Evolutionary conservation across 2,888 invertebrate species (phyloP), one percentile per base, ranked within the genome.

Genomic region (Meiosimyza decipiens): DNA sequence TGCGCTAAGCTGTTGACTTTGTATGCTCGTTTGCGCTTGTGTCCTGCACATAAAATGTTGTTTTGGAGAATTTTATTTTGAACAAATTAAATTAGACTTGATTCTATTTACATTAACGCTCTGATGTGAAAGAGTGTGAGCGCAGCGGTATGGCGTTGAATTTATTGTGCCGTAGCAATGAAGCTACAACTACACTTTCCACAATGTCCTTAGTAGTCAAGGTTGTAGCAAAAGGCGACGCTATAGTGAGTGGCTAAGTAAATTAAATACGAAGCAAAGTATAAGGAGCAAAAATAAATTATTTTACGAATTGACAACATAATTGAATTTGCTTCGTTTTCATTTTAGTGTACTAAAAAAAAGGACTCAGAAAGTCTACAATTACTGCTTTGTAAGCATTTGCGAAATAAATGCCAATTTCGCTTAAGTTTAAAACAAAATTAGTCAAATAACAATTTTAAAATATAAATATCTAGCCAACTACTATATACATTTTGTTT

Each of bases 21-120:
- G 59, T 7, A 18, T 47, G n/a, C 47, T 63, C 5, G 63, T 49
- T 40, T 40, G 9, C 40, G 40, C 40, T 40, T 7, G 40, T n/a
- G 18, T 47, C 2, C 33, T 7, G 47, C 16, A 62, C 12, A 50
- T 50, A 18, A 2, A 50, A 64, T 15, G 64, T 62, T 52, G 33
- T 70, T 49, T 52, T 60, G 28, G n/a, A 63, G 7, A 47, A 50
- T 63, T 52, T 22, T 15, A 22, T 40, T 63, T 47, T 52, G 22
- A 62, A 28, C 70, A 52, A 52, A 63, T 63, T 70, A 52, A 63
- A 54, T 70, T 54, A 40, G 55, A 52, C 40, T 62, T 70, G 63
- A 70, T 52, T 70, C 52, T 13, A 52, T 70, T 70, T 62, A 18
- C 62, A 62, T 63, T 54, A 52, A 40, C 62, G 9, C 40, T 40